Percentiles rank a stretch among this genome's conserved stretches.
These are phyloP conservation scores for Polietes domitor DNA, from an alignment of 2,888 invertebrate species.

Conservation along the genomic window DNA sequence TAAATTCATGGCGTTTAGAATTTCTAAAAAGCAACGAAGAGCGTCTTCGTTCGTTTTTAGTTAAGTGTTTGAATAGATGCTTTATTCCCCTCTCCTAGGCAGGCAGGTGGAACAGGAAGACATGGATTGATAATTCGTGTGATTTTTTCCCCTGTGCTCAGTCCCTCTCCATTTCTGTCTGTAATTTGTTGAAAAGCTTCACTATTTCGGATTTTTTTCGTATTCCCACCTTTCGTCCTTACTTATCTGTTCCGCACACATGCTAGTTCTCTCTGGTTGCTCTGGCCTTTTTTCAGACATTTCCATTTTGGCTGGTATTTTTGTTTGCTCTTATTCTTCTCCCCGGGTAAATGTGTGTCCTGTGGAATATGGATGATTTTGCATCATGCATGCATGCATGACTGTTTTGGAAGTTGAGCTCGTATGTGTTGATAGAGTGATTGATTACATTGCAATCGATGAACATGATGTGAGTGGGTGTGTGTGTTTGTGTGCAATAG, in stretches of 20 bases:
- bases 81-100: neutral
- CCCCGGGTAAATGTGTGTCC: neutral
- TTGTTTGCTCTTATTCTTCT: conserved; percentile 3
- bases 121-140: neutral
- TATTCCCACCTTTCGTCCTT: neutral
- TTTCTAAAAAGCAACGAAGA: neutral
- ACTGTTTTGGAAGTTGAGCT: conserved; percentile 37
- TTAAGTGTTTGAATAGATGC: neutral
- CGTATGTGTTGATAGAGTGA: conserved; percentile 65
- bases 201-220: neutral
- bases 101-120: neutral
- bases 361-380: conserved; percentile 19
- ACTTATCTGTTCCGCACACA: conserved; percentile 8
- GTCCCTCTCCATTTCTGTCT: neutral
- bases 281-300: neutral
- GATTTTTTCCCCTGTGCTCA: neutral
- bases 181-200: conserved; percentile 11
- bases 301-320: conserved; percentile 11
- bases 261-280: conserved; percentile 14
- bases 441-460: conserved; percentile 69
- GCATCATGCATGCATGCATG: conserved; percentile 25
- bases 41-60: neutral
- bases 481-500: neutral
- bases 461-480: neutral
- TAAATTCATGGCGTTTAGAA: neutral